phyloP scores from a whole-genome alignment of 2,113 vertebrate species.

The Argyrosomus japonicus region DNA sequence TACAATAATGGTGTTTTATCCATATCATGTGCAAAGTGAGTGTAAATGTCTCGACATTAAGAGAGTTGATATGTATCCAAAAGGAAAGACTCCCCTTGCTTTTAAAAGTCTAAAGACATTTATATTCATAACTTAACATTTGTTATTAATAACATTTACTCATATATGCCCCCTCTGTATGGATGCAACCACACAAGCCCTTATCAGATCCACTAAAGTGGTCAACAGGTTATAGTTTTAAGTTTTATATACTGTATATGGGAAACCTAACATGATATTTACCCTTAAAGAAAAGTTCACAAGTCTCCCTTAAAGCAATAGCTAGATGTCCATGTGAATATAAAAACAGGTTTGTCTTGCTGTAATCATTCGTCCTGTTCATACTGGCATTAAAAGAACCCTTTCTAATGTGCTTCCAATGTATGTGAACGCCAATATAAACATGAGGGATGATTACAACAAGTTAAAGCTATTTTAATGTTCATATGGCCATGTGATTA shows the following conservation, averaged over 20 bases:
- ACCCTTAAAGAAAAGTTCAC: neutral
- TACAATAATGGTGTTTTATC: neutral
- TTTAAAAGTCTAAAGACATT: slow-evolving; percentile 14
- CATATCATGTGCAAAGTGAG: neutral
- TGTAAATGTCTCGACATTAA: neutral
- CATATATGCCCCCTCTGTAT: neutral
- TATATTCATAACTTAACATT: neutral
- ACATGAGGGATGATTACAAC: neutral
- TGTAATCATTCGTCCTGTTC: neutral
- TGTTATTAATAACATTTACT: slow-evolving; percentile 9
- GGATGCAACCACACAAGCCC: slow-evolving; percentile 39
- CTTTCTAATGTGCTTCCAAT: neutral
- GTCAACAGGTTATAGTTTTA: slow-evolving; percentile 22
- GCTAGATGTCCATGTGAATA: neutral
- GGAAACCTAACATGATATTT: neutral
- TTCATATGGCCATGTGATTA: neutral
- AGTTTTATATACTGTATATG: neutral
- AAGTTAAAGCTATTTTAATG: neutral
- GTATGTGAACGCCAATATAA: too few relatives aligned
- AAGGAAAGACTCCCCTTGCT: slow-evolving; percentile 18
- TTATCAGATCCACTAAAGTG: slow-evolving; percentile 34
- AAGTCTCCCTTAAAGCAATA: neutral
- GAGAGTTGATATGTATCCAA: slow-evolving; percentile 33
- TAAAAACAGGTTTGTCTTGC: neutral
- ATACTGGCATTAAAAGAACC: too few relatives aligned